These are phyloP conservation scores for Liodrosophila aerea DNA, from an alignment of 2,888 invertebrate species.

Conservation along the genomic window DNA sequence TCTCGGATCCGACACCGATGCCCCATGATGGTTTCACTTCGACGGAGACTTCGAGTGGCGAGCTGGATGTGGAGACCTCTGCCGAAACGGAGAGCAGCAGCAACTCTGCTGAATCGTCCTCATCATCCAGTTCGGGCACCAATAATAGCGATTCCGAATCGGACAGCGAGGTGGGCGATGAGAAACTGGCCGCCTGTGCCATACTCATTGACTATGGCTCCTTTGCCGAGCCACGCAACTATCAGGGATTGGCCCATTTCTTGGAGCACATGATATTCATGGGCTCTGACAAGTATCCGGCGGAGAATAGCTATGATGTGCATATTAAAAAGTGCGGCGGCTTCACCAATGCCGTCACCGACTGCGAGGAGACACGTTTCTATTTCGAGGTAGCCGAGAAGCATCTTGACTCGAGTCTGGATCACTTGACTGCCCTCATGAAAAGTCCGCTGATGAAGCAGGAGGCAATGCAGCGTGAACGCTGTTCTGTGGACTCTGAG, in stretches of 20 bases:
- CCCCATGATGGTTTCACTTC: constrained; percentile 78
- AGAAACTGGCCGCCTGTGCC: constrained; percentile 87
- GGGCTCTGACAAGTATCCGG: constrained; percentile 95
- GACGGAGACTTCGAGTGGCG: constrained; percentile 69
- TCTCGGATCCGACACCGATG: constrained; percentile 85
- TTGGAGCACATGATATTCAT: constrained; percentile 96
- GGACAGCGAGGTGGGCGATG: constrained; percentile 69
- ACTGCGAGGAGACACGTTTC: constrained; percentile 93
- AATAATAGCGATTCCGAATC: constrained; percentile 26
- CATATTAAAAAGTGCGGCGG: constrained; percentile 93
- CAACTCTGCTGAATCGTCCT: too few species aligned
- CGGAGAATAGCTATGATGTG: constrained; percentile 92
- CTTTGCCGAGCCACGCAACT: constrained; percentile 90
- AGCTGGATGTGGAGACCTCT: constrained; percentile 58
- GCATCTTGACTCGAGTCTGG: constrained; percentile 89
- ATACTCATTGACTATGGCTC: constrained; percentile 89
- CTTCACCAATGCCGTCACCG: constrained; percentile 93
- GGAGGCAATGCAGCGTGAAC: constrained; percentile 92
- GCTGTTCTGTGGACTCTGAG: constrained; percentile 94
- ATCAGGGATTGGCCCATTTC: constrained; percentile 93
- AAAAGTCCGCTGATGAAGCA: constrained; percentile 92
- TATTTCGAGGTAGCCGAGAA: constrained; percentile 94
- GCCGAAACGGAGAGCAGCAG: constrained; percentile 57
- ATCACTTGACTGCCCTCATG: constrained; percentile 94
- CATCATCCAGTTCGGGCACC: constrained; percentile 44